Percentiles rank a stretch among this genome's conserved stretches.
Evolutionary conservation across 2,888 invertebrate species (phyloP).

Genomic region (Sialis lutaria): DNA sequence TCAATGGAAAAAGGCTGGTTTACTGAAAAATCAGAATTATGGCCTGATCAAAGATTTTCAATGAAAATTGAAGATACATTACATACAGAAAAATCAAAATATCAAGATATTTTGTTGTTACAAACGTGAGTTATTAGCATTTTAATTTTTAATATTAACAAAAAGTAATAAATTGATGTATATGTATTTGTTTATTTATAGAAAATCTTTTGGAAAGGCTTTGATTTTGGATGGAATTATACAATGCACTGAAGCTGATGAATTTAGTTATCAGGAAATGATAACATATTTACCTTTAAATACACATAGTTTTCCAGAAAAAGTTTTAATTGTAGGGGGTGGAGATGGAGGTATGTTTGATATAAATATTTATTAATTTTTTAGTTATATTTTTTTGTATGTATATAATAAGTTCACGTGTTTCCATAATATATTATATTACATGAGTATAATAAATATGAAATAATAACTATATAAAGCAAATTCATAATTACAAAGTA

Average conservation of each 20-base stretch:
- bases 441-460: too few relatives aligned
- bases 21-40: slow-evolving; percentile 74
- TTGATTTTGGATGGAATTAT: slow-evolving; percentile 90
- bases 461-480: too few relatives aligned
- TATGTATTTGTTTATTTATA: slow-evolving; percentile 16
- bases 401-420: too few relatives aligned
- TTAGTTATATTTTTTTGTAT: too few relatives aligned
- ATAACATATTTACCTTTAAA: slow-evolving; percentile 86
- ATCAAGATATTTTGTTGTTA: slow-evolving; percentile 69
- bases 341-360: slow-evolving; percentile 63
- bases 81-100: slow-evolving; percentile 61
- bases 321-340: slow-evolving; percentile 89
- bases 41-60: slow-evolving; percentile 83
- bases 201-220: slow-evolving; percentile 65
- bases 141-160: background rate
- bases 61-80: slow-evolving; percentile 67
- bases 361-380: too few relatives aligned
- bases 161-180: background rate
- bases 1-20: slow-evolving; percentile 63
- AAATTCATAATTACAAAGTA: too few relatives aligned
- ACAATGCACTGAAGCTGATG: slow-evolving; percentile 91
- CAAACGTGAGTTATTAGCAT: slow-evolving; percentile 44
- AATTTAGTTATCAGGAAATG: slow-evolving; percentile 98
- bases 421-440: too few relatives aligned
- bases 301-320: slow-evolving; percentile 77